Conservation (phyloP, 2,888 invertebrate species). For the Chymomyza fuscimana region DNA sequence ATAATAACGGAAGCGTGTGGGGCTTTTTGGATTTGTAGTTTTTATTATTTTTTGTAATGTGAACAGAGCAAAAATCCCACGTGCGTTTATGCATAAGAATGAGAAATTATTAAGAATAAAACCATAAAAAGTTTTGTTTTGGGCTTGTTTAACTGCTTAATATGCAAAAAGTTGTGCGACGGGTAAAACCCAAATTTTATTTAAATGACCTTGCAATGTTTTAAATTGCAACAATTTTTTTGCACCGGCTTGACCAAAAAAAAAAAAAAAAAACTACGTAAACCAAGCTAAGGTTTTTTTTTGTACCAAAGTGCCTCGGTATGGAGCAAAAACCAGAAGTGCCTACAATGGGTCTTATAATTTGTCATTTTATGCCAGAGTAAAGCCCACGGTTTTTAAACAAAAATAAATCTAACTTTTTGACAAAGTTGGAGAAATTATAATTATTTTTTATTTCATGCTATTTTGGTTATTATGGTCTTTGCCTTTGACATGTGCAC, state of each 20-base stretch:
- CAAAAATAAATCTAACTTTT: not conserved
- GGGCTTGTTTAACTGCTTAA: constrained; percentile 21
- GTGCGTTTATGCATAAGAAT: constrained; percentile 4
- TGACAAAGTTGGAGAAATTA: not conserved
- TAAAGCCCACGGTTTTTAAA: not conserved
- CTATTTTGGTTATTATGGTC: constrained; percentile 7
- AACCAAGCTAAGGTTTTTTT: too few species aligned
- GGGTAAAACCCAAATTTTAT: not conserved
- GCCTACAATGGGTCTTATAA: constrained; percentile 11
- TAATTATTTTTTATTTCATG: constrained; percentile 19
- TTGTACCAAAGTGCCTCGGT: too few species aligned
- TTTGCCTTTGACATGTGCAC: constrained; percentile 1
- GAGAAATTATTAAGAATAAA: not conserved
- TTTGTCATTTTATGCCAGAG: constrained; percentile 33
- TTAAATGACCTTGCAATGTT: not conserved
- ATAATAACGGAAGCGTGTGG: not conserved
- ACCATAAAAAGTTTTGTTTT: not conserved
- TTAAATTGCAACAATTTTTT: not conserved
- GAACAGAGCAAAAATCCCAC: constrained; percentile 1
- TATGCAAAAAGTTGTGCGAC: constrained; percentile 31
- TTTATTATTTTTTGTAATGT: not conserved
- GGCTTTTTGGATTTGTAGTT: not conserved
- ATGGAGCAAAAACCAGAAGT: constrained; percentile 17
- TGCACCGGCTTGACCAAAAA: too few species aligned
- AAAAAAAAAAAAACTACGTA: not conserved